Conservation (phyloP, 2,888 invertebrate species). For the Endotricha flammealis region DNA sequence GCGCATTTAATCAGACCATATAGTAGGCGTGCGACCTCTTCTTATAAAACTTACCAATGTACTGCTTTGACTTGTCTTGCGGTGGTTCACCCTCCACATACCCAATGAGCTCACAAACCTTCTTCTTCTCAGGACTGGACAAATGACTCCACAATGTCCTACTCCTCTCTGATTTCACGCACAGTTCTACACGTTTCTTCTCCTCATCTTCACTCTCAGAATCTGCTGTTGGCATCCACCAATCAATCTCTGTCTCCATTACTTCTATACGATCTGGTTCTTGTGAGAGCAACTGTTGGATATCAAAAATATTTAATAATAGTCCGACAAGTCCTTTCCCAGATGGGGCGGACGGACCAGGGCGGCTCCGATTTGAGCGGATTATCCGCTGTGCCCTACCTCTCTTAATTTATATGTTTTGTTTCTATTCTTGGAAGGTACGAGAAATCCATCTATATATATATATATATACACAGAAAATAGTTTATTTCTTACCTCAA, state of each 20-base stretch:
- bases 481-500: slow-evolving; percentile 82
- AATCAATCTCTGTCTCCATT: slow-evolving; percentile 66
- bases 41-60: slow-evolving; percentile 69
- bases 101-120: slow-evolving; percentile 80
- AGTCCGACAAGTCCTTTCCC: too few species aligned
- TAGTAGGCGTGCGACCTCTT: too few species aligned
- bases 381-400: too few species aligned
- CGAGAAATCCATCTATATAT: too few species aligned
- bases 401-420: too few species aligned
- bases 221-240: slow-evolving; percentile 61
- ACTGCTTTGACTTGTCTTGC: slow-evolving; percentile 70
- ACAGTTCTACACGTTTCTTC: slow-evolving; percentile 55
- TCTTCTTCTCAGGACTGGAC: slow-evolving; percentile 80
- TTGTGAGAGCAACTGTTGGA: slow-evolving; percentile 48
- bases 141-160: slow-evolving; percentile 79
- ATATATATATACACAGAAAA: too few species aligned
- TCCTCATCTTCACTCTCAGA: slow-evolving; percentile 37
- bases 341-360: too few species aligned
- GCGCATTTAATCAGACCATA: too few species aligned
- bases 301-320: not conserved
- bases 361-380: too few species aligned
- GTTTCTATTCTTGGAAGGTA: too few species aligned
- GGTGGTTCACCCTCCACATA: slow-evolving; percentile 77
- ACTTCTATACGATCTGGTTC: slow-evolving; percentile 67
- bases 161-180: slow-evolving; percentile 73